phyloP scores from a whole-genome alignment of 2,113 vertebrate species.

The Otis tarda region DNA sequence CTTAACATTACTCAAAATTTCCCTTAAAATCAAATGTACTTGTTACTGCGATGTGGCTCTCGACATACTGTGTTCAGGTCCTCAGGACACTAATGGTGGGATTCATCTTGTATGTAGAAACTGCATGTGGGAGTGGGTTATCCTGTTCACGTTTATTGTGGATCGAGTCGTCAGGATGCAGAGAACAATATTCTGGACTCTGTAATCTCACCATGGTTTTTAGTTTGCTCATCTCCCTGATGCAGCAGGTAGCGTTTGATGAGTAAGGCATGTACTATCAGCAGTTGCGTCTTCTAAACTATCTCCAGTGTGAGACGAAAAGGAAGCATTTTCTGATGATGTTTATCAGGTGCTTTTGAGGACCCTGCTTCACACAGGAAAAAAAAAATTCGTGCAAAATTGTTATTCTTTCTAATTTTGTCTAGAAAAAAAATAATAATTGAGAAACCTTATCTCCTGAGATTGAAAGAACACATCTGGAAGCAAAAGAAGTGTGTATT shows the following conservation, averaged over 20 bases:
- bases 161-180: neutral
- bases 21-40: neutral
- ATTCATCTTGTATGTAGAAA: neutral
- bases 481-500: neutral
- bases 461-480: neutral
- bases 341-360: neutral
- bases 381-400: neutral
- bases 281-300: neutral
- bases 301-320: neutral
- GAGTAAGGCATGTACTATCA: neutral
- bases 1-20: neutral
- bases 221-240: neutral
- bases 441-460: neutral
- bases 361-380: neutral
- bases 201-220: neutral
- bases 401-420: neutral
- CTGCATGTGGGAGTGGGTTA: accelerated
- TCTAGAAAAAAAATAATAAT: neutral
- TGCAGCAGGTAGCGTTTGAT: neutral
- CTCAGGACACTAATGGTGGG: neutral
- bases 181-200: neutral
- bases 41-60: neutral
- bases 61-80: neutral
- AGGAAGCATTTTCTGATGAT: neutral
- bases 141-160: accelerated